Percentiles rank a stretch among this genome's conserved stretches.
Evolutionary conservation across 2,113 vertebrate species (phyloP).

Genomic region (Orthonyx spaldingii): DNA sequence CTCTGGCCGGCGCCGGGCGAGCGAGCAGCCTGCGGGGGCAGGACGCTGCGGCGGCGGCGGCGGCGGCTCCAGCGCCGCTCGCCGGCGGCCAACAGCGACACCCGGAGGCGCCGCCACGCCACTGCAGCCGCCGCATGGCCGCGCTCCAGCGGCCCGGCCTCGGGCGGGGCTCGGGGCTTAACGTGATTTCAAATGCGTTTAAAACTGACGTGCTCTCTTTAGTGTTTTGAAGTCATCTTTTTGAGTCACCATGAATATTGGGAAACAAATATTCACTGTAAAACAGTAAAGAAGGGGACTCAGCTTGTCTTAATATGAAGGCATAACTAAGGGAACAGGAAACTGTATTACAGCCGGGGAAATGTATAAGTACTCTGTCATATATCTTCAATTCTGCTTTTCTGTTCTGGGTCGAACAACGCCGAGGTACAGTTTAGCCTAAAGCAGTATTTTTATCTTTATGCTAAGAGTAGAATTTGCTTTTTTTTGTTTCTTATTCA

Average conservation of each 20-base stretch:
- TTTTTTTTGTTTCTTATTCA: no score
- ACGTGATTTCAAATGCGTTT: neutral
- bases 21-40: no score
- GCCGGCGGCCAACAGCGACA: no score
- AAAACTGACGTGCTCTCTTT: neutral
- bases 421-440: fast-evolving
- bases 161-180: no score
- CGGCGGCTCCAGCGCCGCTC: no score
- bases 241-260: neutral
- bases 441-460: neutral
- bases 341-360: fast-evolving
- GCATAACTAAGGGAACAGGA: no score
- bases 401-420: neutral
- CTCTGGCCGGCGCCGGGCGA: no score
- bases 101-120: no score
- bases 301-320: no score
- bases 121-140: no score
- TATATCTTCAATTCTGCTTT: neutral
- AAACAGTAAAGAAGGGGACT: neutral
- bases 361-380: fast-evolving
- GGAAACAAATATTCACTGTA: neutral
- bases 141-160: no score
- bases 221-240: neutral
- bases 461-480: neutral
- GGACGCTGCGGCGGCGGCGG: no score